These are phyloP conservation scores for Tolmerus cingulatus DNA, from an alignment of 2,888 invertebrate genomes.

Conservation along the genomic window DNA sequence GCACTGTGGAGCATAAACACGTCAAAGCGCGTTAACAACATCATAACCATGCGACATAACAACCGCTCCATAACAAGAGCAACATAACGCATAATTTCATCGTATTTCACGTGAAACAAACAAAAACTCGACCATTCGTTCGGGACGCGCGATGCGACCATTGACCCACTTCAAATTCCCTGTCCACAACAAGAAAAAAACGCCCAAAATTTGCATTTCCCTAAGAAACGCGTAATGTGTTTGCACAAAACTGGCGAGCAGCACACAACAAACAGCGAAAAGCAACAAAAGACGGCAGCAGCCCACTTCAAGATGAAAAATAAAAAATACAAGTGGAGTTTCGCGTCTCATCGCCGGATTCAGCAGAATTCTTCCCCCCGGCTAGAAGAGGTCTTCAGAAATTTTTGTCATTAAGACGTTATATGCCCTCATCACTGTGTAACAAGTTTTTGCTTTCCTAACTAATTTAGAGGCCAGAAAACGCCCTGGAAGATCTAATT, in stretches of 20 bases:
- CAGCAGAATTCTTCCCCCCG: background rate
- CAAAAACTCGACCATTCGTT: background rate
- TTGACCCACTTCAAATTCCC: background rate
- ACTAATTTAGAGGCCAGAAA: background rate
- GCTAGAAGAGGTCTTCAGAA: background rate
- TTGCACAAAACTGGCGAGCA: background rate
- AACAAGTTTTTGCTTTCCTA: background rate
- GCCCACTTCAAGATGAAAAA: background rate
- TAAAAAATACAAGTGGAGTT: background rate
- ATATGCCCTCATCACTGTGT: background rate
- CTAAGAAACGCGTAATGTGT: background rate
- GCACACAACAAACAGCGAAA: background rate
- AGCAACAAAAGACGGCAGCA: background rate
- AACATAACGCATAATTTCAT: background rate
- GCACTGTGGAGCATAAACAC: background rate
- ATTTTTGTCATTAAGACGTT: background rate
- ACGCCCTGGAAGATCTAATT: background rate
- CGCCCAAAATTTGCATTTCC: background rate
- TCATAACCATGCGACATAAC: background rate
- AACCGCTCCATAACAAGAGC: background rate
- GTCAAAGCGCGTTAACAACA: background rate
- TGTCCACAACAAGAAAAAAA: background rate
- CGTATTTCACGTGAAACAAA: background rate
- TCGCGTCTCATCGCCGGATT: background rate
- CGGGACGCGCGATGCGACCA: background rate